phyloP scores from a whole-genome alignment of 2,113 vertebrate species.

The Alosa alosa region DNA sequence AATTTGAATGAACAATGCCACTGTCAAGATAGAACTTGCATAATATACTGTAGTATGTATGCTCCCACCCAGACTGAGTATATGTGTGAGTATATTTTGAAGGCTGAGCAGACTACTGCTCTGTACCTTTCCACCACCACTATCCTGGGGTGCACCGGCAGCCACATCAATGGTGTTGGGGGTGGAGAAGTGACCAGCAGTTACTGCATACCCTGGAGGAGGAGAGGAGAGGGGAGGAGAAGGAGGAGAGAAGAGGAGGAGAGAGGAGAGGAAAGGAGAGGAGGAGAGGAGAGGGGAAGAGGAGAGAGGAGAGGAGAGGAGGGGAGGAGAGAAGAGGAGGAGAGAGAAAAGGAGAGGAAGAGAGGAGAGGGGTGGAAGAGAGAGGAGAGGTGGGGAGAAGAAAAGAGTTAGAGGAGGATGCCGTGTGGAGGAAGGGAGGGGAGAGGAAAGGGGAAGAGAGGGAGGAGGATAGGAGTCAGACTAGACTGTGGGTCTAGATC shows the following conservation, averaged over 20 bases:
- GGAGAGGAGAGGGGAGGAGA: slow-evolving; percentile 1
- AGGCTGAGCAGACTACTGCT: background rate
- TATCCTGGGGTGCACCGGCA: slow-evolving; percentile 94
- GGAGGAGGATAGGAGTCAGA: background rate
- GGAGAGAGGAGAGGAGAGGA: background rate
- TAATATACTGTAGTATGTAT: background rate
- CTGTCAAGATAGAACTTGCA: background rate
- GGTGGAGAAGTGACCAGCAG: slow-evolving; percentile 92
- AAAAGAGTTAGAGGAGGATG: background rate
- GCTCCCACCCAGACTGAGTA: background rate
- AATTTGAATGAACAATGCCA: no score
- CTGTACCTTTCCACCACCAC: slow-evolving; percentile 86
- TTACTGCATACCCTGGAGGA: slow-evolving; percentile 86
- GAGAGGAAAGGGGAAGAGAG: background rate
- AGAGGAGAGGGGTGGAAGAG: background rate
- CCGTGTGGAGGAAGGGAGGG: background rate
- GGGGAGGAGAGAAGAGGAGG: background rate
- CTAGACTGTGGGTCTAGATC: background rate
- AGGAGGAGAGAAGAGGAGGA: background rate
- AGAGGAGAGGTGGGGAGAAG: background rate
- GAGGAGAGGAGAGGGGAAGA: background rate
- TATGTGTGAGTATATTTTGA: background rate
- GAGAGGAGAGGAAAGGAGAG: background rate
- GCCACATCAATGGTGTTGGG: slow-evolving; percentile 80
- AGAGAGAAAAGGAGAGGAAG: background rate